These are phyloP conservation scores for Lysiphlebus fabarum DNA, from an alignment of 1,140 invertebrate genomes.

Conservation along the genomic window DNA sequence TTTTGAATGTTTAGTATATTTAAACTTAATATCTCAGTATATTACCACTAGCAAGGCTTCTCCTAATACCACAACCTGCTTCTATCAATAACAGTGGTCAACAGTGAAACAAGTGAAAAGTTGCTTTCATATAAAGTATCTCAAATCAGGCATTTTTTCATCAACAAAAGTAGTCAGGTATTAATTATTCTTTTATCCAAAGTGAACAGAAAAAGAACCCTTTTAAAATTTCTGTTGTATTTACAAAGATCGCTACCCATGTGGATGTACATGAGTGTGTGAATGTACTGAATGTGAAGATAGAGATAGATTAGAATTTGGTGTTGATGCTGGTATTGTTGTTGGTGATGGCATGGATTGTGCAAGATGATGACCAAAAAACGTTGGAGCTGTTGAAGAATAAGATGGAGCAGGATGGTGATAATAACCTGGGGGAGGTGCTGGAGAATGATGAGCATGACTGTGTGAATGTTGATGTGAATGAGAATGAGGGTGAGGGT, in stretches of 20 bases:
- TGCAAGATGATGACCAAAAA: conserved; percentile 49
- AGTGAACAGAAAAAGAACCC: background rate
- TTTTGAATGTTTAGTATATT: too few relatives aligned
- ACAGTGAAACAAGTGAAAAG: too few relatives aligned
- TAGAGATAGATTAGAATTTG: conserved; percentile 42
- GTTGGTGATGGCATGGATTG: conserved; percentile 40
- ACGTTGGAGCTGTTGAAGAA: conserved; percentile 44
- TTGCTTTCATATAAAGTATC: too few relatives aligned
- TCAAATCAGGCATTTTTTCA: too few relatives aligned
- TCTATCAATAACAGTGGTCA: too few relatives aligned
- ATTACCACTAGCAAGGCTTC: too few relatives aligned
- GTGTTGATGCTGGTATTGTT: conserved; percentile 40
- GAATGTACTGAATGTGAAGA: conserved; percentile 31
- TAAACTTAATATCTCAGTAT: too few relatives aligned
- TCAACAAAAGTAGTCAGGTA: too few relatives aligned
- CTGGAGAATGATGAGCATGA: conserved; percentile 43
- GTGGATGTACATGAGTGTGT: conserved; percentile 43
- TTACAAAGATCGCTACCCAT: conserved; percentile 45
- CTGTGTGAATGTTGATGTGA: conserved; percentile 47
- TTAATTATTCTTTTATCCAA: too few relatives aligned
- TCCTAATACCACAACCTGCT: too few relatives aligned
- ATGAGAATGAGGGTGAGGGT: conserved; percentile 47
- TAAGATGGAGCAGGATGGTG: conserved; percentile 45
- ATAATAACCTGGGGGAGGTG: conserved; percentile 49
- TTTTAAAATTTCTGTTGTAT: background rate